Conservation (phyloP, 2,113 vertebrate genomes). For the Tenebrosternarchus preto region DNA sequence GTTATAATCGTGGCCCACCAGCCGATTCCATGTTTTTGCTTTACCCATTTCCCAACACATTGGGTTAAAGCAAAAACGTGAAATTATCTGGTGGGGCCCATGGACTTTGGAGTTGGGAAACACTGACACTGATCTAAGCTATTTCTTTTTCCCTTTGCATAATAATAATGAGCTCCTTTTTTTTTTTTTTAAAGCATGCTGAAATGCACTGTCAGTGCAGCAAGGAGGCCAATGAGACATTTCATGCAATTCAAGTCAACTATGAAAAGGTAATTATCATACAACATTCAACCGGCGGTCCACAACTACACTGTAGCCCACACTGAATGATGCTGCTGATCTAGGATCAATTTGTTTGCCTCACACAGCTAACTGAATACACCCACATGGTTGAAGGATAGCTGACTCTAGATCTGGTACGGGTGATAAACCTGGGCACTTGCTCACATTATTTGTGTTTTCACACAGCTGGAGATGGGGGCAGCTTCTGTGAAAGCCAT, state of each 20-base stretch:
- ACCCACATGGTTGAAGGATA: background rate
- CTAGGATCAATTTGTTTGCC: background rate
- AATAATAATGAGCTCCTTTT: background rate
- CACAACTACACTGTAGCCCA: background rate
- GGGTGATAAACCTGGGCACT: background rate
- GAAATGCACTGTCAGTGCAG: slow-evolving; percentile 69
- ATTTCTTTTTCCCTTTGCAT: background rate
- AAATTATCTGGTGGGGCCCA: no score
- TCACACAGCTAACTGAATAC: background rate
- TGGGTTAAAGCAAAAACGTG: no score
- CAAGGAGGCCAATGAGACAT: slow-evolving; percentile 61
- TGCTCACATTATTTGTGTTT: slow-evolving; percentile 20
- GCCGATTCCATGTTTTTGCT: no score
- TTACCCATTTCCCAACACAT: no score
- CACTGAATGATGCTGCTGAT: background rate
- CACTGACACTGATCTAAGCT: no score
- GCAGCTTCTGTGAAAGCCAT: slow-evolving; percentile 83
- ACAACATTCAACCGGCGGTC: background rate
- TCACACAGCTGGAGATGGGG: slow-evolving; percentile 76
- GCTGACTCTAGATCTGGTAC: background rate
- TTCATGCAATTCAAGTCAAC: slow-evolving; percentile 59
- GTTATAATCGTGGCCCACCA: no score
- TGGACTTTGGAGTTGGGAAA: no score
- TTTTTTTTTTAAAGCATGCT: slow-evolving; percentile 47
- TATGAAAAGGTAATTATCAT: slow-evolving; percentile 66